phyloP scores from a whole-genome alignment of 2,113 vertebrate species.

The Lagopus leucura region DNA sequence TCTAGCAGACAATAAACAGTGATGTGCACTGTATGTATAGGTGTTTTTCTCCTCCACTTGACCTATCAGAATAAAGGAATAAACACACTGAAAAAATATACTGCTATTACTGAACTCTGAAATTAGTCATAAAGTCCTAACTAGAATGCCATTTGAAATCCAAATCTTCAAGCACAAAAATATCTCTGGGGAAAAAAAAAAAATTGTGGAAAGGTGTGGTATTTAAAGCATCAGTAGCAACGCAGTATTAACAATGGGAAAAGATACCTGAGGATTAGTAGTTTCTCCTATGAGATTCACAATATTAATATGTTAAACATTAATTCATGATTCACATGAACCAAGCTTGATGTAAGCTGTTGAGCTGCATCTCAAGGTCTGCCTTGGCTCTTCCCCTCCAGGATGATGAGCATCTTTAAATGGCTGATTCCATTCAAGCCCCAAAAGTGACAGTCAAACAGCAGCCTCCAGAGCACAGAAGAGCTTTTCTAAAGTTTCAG shows the following conservation, averaged over 20 bases:
- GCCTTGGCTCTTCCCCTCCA: background rate
- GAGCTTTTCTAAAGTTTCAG: background rate
- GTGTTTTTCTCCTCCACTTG: accelerated
- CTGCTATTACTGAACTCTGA: background rate
- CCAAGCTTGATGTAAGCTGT: background rate
- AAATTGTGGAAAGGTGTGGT: background rate
- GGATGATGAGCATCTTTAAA: background rate
- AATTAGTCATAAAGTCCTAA: background rate
- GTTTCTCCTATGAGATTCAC: background rate
- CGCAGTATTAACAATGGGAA: background rate
- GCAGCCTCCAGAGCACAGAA: background rate
- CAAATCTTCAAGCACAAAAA: background rate
- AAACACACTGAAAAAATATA: background rate
- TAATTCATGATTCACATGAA: background rate
- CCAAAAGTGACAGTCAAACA: background rate
- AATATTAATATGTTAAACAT: background rate
- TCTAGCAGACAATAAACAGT: background rate
- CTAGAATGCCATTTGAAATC: background rate
- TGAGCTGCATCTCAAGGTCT: background rate
- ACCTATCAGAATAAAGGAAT: background rate
- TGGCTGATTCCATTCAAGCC: background rate
- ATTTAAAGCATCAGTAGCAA: background rate
- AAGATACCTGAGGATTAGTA: background rate
- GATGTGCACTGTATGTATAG: background rate
- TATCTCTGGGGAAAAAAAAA: background rate